phyloP scores from a whole-genome alignment of 2,113 vertebrate genomes.

The Aramus guarauna region DNA sequence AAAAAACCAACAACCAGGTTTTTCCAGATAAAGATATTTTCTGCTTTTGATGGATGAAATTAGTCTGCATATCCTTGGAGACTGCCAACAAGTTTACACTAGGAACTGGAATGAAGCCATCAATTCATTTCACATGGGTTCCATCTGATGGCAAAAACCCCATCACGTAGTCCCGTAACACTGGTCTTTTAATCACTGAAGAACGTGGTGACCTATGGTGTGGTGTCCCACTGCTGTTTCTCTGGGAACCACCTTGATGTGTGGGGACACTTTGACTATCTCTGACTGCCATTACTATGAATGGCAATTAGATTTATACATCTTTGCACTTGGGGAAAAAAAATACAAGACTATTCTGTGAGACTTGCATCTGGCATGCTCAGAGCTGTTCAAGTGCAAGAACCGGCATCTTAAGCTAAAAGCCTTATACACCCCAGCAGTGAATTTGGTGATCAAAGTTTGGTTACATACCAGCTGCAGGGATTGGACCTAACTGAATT shows the following conservation, averaged over 20 bases:
- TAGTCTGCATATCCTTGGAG: conserved; percentile 39
- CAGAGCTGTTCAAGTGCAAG: neutral
- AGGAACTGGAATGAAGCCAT: conserved; percentile 30
- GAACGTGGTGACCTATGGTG: neutral
- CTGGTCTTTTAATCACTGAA: neutral
- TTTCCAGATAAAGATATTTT: conserved; percentile 11
- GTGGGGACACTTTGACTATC: neutral
- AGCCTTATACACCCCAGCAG: neutral
- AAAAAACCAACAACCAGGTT: neutral
- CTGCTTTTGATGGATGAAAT: conserved; percentile 54
- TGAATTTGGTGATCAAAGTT: neutral
- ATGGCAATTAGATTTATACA: neutral
- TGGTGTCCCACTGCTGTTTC: neutral
- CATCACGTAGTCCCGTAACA: neutral
- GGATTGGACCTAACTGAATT: neutral
- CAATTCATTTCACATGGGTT: neutral
- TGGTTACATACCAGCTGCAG: neutral
- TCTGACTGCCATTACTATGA: neutral
- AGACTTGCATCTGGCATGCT: neutral
- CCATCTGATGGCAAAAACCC: neutral
- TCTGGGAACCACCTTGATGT: neutral
- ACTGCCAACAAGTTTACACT: conserved; percentile 38
- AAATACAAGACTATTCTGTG: neutral
- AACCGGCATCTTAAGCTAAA: neutral
- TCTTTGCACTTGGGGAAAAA: neutral